phyloP scores from a whole-genome alignment of 2,113 vertebrate genomes.

The Pangasianodon gigas region DNA sequence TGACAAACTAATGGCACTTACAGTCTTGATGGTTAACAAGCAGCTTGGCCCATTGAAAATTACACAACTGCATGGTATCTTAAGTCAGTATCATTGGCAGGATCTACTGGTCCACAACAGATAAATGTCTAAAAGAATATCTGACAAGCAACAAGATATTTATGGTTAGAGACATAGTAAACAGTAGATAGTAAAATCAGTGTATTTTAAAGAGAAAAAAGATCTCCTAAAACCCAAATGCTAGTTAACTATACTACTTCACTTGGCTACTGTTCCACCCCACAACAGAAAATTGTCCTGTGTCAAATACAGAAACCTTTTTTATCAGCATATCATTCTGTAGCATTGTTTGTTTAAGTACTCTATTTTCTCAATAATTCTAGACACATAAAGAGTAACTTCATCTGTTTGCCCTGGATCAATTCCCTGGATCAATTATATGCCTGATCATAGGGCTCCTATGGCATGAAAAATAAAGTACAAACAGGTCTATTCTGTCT shows the following conservation, averaged over 20 bases:
- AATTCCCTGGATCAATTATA: constrained; percentile 1
- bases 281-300: not conserved
- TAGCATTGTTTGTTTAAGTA: not conserved
- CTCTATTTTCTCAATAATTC: not conserved
- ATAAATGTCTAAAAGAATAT: not conserved
- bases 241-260: not conserved
- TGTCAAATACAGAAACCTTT: not conserved
- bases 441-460: not conserved
- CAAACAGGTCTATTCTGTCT: not conserved
- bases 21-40: not conserved
- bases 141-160: not conserved
- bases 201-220: not conserved
- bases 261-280: not conserved
- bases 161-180: not conserved
- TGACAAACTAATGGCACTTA: constrained; percentile 17
- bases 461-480: constrained; percentile 5
- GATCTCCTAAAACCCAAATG: not conserved
- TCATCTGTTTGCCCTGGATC: not conserved
- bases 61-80: not conserved
- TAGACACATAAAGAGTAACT: not conserved
- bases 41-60: not conserved
- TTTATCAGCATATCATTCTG: not conserved
- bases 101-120: not conserved
- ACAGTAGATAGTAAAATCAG: too few relatives aligned
- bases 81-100: not conserved